Evolutionary conservation across 2,888 invertebrate species (phyloP), one percentile per base, ranked within the genome.

Genomic region (Endomychus coccineus): DNA sequence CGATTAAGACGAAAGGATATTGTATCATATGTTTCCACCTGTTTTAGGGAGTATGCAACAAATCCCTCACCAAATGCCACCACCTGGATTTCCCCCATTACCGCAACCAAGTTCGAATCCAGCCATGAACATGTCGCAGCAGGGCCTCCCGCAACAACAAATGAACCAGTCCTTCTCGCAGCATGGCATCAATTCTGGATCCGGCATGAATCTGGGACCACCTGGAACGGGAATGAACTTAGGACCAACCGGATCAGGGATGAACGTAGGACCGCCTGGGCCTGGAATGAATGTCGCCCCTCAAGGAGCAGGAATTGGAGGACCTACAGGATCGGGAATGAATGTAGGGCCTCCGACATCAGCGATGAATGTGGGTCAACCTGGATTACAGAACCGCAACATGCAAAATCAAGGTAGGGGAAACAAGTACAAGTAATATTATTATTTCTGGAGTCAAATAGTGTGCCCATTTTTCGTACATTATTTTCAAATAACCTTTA

Each of bases 1-100:
- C n/a, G n/a, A n/a, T n/a, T n/a, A n/a, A n/a, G n/a, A n/a, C n/a
- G n/a, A n/a, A n/a, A n/a, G n/a, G n/a, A n/a, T n/a, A n/a, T n/a
- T n/a, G n/a, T n/a, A n/a, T n/a, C n/a, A n/a, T n/a, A n/a, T n/a
- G n/a, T n/a, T n/a, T n/a, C n/a, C n/a, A n/a, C n/a, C n/a, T n/a
- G n/a, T n/a, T n/a, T n/a, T n/a, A n/a, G n/a, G n/a, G n/a, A n/a
- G n/a, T n/a, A n/a, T n/a, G n/a, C n/a, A n/a, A n/a, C n/a, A n/a
- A n/a, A n/a, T n/a, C n/a, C n/a, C n/a, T n/a, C n/a, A n/a, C n/a
- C n/a, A n/a, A n/a, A n/a, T n/a, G n/a, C n/a, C n/a, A n/a, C 34
- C 34, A 14, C 27, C 3, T 10, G 27, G 27, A 31, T 31, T 16
- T 15, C 34, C 32, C n/a, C 44, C 39, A 2, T 42, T 39, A 17